Conservation (phyloP, 2,888 invertebrate genomes). For the Drosophila helvetica region DNA sequence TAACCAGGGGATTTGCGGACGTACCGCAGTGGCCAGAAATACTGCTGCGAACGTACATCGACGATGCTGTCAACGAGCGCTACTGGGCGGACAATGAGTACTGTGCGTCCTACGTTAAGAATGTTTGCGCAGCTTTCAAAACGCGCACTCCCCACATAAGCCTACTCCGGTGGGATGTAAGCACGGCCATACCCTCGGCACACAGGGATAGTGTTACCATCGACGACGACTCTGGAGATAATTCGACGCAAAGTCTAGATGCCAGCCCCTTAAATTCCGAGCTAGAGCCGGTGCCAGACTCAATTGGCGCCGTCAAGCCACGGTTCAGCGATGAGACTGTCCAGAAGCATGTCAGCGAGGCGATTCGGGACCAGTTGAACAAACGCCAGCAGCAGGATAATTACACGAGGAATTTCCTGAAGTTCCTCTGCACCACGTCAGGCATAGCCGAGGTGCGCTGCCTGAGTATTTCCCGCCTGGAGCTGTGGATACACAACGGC, state of each 20-base stretch:
- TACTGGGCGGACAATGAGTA: conserved; percentile 97
- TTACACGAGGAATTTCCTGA: conserved; percentile 94
- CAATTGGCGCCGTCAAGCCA: conserved; percentile 85
- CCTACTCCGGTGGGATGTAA: conserved; percentile 71
- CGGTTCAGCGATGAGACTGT: conserved; percentile 85
- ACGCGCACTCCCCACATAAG: conserved; percentile 80
- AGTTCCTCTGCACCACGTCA: conserved; percentile 92
- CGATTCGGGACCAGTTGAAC: conserved; percentile 94
- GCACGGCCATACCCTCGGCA: conserved; percentile 54
- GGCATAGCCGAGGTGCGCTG: conserved; percentile 91
- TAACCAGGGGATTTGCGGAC: conserved; percentile 92
- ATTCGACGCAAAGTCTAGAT: conserved; percentile 82
- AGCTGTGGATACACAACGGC: conserved; percentile 97
- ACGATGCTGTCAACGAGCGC: conserved; percentile 96
- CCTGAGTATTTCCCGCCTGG: conserved; percentile 86
- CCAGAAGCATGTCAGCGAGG: conserved; percentile 92
- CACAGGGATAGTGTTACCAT: conserved; percentile 67
- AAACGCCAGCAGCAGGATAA: conserved; percentile 93
- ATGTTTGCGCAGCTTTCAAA: conserved; percentile 87
- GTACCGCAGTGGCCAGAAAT: conserved; percentile 95
- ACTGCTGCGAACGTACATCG: conserved; percentile 96
- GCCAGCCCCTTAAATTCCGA: conserved; percentile 80
- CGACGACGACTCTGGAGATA: conserved; percentile 85
- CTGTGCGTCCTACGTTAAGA: conserved; percentile 95
- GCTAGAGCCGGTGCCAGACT: conserved; percentile 83